A percentile compares a stretch with the other conserved stretches of the same genome.
Evolutionary conservation across 1,140 invertebrate genomes (phyloP).

Genomic region (Diabrotica virgifera): DNA sequence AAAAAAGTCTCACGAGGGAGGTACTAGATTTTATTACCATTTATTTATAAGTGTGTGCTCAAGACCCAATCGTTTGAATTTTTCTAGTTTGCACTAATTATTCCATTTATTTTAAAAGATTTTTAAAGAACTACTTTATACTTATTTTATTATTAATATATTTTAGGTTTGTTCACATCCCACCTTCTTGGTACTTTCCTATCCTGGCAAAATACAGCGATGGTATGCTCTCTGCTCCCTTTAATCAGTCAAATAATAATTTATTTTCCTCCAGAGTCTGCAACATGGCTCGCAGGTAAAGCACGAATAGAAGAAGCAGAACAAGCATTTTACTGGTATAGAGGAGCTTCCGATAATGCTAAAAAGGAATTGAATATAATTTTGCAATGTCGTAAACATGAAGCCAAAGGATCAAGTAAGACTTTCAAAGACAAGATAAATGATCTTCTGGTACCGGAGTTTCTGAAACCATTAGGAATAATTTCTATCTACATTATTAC

Average conservation of each 20-base stretch:
- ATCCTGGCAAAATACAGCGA: slow-evolving; percentile 57
- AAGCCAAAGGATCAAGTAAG: background rate
- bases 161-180: slow-evolving; percentile 54
- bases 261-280: slow-evolving; percentile 65
- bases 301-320: slow-evolving; percentile 53
- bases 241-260: slow-evolving; percentile 52
- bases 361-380: slow-evolving; percentile 52
- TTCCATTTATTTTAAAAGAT: no score
- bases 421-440: slow-evolving; percentile 20
- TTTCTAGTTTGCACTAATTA: no score
- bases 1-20: no score
- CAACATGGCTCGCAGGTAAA: slow-evolving; percentile 63
- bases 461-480: slow-evolving; percentile 57
- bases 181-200: slow-evolving; percentile 60
- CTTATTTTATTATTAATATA: background rate
- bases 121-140: no score
- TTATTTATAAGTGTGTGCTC: no score
- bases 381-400: slow-evolving; percentile 45
- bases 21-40: no score
- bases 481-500: slow-evolving; percentile 60
- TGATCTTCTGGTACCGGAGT: slow-evolving; percentile 47
- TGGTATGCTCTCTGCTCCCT: slow-evolving; percentile 53
- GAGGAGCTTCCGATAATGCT: slow-evolving; percentile 52
- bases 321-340: slow-evolving; percentile 49
- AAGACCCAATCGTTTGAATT: no score